Conservation (phyloP, 2,888 invertebrate species). For the Tenthredo distinguenda region DNA sequence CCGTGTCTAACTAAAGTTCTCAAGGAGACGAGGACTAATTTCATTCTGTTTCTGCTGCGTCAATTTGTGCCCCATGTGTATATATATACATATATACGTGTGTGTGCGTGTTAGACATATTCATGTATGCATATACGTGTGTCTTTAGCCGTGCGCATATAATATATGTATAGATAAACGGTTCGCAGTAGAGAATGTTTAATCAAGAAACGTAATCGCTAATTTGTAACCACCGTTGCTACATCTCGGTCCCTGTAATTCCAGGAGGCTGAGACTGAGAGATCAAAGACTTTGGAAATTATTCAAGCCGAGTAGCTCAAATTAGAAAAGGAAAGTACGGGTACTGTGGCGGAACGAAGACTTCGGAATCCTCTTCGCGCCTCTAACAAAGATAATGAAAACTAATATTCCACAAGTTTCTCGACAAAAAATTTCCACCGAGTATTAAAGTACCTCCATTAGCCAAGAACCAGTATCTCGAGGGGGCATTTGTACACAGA, state of each 20-base stretch:
- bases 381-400: not conserved
- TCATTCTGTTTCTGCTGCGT: slow-evolving; percentile 47
- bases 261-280: not conserved
- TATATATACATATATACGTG: not conserved
- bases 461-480: no score
- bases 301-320: not conserved
- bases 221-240: slow-evolving; percentile 30
- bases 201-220: slow-evolving; percentile 33
- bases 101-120: not conserved
- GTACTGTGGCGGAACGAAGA: not conserved
- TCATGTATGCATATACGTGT: not conserved
- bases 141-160: not conserved
- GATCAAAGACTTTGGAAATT: slow-evolving; percentile 20
- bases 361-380: not conserved
- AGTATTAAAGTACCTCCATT: no score
- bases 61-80: slow-evolving; percentile 4
- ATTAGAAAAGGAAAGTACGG: not conserved
- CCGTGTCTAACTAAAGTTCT: slow-evolving; percentile 29
- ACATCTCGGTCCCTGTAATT: not conserved
- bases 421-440: not conserved
- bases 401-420: not conserved
- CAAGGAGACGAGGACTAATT: slow-evolving; percentile 33
- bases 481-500: no score
- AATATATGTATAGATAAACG: slow-evolving; percentile 6
- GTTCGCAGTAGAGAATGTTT: slow-evolving; percentile 19